Conservation (phyloP, 1,140 invertebrate species). For the Bursaphelenchus mucronatus region DNA sequence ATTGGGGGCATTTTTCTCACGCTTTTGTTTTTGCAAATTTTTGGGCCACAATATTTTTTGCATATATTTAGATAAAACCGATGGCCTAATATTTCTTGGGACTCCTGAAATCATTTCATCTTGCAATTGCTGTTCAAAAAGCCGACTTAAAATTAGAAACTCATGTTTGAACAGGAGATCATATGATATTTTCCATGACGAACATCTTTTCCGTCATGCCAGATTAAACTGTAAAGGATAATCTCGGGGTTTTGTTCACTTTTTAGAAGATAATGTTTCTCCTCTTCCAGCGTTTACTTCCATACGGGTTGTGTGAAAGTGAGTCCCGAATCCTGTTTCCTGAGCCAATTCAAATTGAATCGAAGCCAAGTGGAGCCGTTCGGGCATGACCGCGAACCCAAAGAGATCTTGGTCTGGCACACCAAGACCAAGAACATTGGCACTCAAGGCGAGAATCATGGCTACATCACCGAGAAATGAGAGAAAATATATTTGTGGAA, state of each 20-base stretch:
- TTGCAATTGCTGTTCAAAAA: too few species aligned
- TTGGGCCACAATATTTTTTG: conserved; percentile 7
- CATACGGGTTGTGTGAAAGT: conserved; percentile 18
- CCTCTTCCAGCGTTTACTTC: neutral
- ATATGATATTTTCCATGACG: too few species aligned
- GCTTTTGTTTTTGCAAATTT: conserved; percentile 64
- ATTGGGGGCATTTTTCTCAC: conserved; percentile 73
- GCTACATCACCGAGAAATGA: conserved; percentile 14
- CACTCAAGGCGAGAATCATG: conserved; percentile 10
- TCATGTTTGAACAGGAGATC: too few species aligned
- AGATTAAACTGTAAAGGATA: too few species aligned
- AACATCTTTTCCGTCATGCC: too few species aligned
- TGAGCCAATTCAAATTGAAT: conserved; percentile 74
- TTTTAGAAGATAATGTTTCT: too few species aligned
- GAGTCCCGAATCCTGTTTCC: conserved; percentile 79
- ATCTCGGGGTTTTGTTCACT: too few species aligned
- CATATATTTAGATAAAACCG: too few species aligned
- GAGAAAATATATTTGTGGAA: too few species aligned
- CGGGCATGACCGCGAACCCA: conserved; percentile 35
- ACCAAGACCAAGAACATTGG: conserved; percentile 23
- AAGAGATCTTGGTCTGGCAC: conserved; percentile 79
- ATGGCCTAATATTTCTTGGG: too few species aligned
- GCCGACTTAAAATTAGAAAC: too few species aligned
- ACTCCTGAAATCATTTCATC: too few species aligned
- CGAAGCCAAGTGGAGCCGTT: conserved; percentile 66